Evolutionary conservation across 2,113 vertebrate genomes (phyloP).

Genomic region (Machaerirhynchus nigripectus): DNA sequence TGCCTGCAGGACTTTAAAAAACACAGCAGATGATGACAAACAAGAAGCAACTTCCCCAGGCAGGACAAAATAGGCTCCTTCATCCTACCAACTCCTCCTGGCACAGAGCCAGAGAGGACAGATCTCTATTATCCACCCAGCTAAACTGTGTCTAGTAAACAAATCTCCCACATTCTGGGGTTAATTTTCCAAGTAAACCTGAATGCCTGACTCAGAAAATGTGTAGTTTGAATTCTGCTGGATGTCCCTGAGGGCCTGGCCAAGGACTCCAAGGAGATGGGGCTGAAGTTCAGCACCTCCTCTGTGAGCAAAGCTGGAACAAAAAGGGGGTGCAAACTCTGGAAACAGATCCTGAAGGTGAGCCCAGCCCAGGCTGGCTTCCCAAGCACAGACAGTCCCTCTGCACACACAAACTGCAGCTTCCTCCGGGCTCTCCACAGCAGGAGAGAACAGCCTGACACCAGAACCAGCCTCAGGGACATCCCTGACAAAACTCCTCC

Average conservation of each 20-base stretch:
- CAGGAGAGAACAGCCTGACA: background rate
- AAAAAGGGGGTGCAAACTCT: background rate
- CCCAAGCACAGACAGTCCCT: background rate
- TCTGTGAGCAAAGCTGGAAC: background rate
- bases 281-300: background rate
- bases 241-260: background rate
- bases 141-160: background rate
- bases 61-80: background rate
- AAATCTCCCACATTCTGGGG: background rate
- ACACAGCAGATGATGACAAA: background rate
- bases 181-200: background rate
- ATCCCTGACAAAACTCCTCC: background rate
- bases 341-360: background rate
- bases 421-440: rapidly evolving
- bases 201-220: background rate
- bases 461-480: background rate
- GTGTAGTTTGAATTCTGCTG: background rate
- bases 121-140: background rate
- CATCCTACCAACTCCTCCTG: background rate
- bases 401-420: background rate
- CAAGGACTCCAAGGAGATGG: background rate
- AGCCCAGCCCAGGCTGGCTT: background rate
- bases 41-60: background rate
- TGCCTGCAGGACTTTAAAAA: background rate
- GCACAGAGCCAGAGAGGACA: background rate